A percentile compares a stretch with the other conserved stretches of the same genome.
phyloP scores from a whole-genome alignment of 2,888 invertebrate genomes.

The Lobophora halterata region DNA sequence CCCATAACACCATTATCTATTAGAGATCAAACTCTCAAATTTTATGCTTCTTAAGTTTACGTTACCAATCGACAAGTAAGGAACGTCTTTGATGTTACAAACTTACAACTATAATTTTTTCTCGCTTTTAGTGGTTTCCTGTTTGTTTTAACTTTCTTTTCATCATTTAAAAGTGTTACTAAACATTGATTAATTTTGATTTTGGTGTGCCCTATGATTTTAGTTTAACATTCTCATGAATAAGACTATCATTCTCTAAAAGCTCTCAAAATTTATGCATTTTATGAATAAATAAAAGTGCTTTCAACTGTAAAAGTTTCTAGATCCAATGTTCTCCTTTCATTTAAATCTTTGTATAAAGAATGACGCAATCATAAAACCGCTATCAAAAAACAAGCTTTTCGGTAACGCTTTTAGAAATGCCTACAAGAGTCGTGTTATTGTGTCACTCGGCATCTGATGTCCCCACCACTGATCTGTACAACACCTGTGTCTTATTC shows the following conservation, averaged over 20 bases:
- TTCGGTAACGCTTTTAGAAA: too few species aligned
- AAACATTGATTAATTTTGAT: conserved; percentile 17
- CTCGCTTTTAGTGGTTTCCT: conserved; percentile 40
- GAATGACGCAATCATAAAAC: too few species aligned
- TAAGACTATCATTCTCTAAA: conserved; percentile 8
- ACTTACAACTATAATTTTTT: too few species aligned
- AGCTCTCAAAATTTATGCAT: conserved; percentile 9
- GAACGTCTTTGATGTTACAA: conserved; percentile 37
- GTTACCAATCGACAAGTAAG: conserved; percentile 31
- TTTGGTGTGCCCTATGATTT: conserved; percentile 15
- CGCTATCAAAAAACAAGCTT: too few species aligned
- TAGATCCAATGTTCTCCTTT: too few species aligned
- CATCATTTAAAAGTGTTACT: conserved; percentile 25
- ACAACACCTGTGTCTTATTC: conserved; percentile 9
- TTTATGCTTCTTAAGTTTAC: conserved; percentile 34
- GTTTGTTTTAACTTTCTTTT: conserved; percentile 34
- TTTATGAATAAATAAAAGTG: background rate
- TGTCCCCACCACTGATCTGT: conserved; percentile 1
- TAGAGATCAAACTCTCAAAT: conserved; percentile 33
- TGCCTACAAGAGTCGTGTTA: too few species aligned
- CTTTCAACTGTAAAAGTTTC: too few species aligned
- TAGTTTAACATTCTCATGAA: conserved; percentile 1
- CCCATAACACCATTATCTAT: conserved; percentile 28
- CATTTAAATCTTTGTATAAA: too few species aligned
- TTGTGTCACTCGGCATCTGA: background rate